A percentile compares a stretch with the other conserved stretches of the same genome.
Conservation (phyloP, 2,113 vertebrate genomes). For the Prolemur simus region DNA sequence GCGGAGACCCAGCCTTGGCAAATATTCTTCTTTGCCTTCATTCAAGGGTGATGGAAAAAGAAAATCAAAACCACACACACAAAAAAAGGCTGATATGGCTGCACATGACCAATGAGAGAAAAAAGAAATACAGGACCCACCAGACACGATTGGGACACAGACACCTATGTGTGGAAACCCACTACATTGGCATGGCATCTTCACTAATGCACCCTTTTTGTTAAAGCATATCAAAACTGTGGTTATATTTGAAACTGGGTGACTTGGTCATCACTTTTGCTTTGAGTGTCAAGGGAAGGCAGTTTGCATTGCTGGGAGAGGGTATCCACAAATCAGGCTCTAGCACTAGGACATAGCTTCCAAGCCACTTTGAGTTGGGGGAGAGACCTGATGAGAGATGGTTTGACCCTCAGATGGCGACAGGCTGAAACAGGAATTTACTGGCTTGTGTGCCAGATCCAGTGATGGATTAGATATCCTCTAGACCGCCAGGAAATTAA, state of each 20-base stretch:
- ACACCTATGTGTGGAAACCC: too few relatives aligned
- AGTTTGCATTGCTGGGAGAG: not conserved
- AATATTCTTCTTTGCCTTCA: not conserved
- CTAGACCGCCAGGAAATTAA: not conserved
- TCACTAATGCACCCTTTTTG: not conserved
- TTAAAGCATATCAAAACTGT: not conserved
- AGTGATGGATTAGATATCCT: not conserved
- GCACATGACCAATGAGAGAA: not conserved
- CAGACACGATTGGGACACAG: not conserved
- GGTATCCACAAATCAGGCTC: not conserved
- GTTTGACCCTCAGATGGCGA: too few relatives aligned
- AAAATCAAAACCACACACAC: not conserved
- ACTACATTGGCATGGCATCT: fast-evolving
- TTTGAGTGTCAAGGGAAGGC: not conserved
- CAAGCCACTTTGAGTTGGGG: not conserved
- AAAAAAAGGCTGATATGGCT: not conserved
- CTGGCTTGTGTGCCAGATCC: not conserved
- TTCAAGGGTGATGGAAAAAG: not conserved
- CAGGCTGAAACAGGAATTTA: not conserved
- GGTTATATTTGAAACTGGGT: not conserved
- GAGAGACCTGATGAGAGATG: not conserved
- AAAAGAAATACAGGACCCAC: not conserved
- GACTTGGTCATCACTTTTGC: not conserved
- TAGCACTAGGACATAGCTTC: not conserved
- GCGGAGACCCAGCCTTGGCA: not conserved